Conservation (phyloP, 2,797 vertebrate species). For the Hyperoplus lanceolatus region DNA sequence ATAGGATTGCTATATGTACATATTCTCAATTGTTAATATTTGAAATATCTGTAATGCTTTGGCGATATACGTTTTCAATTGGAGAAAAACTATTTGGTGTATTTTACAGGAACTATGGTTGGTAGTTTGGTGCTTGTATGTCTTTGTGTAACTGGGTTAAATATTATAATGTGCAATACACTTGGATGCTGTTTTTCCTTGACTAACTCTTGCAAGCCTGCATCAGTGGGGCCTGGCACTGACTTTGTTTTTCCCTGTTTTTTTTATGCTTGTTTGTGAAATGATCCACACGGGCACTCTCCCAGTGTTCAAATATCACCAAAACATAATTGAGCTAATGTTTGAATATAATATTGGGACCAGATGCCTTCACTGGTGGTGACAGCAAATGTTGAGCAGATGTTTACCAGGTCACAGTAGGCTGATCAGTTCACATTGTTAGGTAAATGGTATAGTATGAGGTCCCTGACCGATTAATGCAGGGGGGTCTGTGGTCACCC, state of each 20-base stretch:
- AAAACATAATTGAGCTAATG: slow-evolving; percentile 23
- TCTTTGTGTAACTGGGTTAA: slow-evolving; percentile 11
- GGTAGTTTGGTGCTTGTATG: background rate
- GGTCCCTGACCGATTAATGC: background rate
- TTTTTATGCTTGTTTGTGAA: slow-evolving; percentile 26
- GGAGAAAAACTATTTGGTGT: too few species aligned
- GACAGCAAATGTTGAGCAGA: slow-evolving; percentile 19
- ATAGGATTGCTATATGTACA: too few species aligned
- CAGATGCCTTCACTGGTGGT: slow-evolving; percentile 6
- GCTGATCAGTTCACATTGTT: slow-evolving; percentile 1
- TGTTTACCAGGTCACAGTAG: slow-evolving; percentile 20
- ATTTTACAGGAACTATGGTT: slow-evolving; percentile 2
- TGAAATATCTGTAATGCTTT: too few species aligned
- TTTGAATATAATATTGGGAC: slow-evolving; percentile 23
- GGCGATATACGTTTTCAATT: too few species aligned
- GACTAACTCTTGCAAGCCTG: slow-evolving; percentile 55
- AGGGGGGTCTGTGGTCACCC: background rate
- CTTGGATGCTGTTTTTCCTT: slow-evolving; percentile 21
- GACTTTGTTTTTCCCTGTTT: slow-evolving; percentile 54
- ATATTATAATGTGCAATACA: slow-evolving; percentile 15
- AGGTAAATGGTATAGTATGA: slow-evolving; percentile 12
- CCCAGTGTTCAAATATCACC: slow-evolving; percentile 4
- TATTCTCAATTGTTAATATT: too few species aligned
- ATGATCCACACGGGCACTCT: slow-evolving; percentile 5
- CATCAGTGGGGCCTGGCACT: slow-evolving; percentile 35